Percentiles rank a stretch among this genome's conserved stretches.
Evolutionary conservation across 2,888 invertebrate genomes (phyloP).

Genomic region (Chrysolina oricalcia): DNA sequence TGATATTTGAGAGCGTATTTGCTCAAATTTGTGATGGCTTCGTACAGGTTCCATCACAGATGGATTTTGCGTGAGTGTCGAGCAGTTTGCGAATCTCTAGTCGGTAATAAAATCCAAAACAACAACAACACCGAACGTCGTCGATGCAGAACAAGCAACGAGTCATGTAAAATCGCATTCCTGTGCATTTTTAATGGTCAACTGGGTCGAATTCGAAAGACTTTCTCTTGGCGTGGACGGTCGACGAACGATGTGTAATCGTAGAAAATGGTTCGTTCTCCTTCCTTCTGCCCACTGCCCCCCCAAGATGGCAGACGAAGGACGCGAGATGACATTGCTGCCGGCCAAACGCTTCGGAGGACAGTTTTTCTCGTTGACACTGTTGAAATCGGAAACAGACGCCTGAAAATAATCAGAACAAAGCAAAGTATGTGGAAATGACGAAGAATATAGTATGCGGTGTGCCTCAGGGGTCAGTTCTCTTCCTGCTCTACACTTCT

Average conservation of each 20-base stretch:
- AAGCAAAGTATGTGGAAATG: too few relatives aligned
- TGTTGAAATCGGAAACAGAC: too few relatives aligned
- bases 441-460: too few relatives aligned
- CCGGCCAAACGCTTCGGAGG: neutral
- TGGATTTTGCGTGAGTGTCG: neutral
- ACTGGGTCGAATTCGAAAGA: slow-evolving; percentile 64
- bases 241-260: slow-evolving; percentile 27
- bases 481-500: too few relatives aligned
- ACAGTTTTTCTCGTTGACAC: too few relatives aligned
- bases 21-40: too few relatives aligned
- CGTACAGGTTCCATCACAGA: too few relatives aligned
- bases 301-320: slow-evolving; percentile 1
- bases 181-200: slow-evolving; percentile 61
- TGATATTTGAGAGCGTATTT: too few relatives aligned
- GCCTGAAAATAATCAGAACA: too few relatives aligned
- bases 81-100: neutral
- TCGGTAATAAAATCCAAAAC: slow-evolving; percentile 19
- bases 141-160: slow-evolving; percentile 32
- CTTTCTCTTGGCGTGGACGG: slow-evolving; percentile 61
- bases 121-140: slow-evolving; percentile 24
- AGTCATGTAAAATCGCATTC: slow-evolving; percentile 59
- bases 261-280: slow-evolving; percentile 21
- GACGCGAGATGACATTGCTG: slow-evolving; percentile 27
- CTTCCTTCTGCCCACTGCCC: neutral
- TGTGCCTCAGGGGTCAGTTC: too few relatives aligned